Evolutionary conservation across 2,113 vertebrate species (phyloP), one percentile per base, ranked within the genome.

Genomic region (Chrysemys picta): DNA sequence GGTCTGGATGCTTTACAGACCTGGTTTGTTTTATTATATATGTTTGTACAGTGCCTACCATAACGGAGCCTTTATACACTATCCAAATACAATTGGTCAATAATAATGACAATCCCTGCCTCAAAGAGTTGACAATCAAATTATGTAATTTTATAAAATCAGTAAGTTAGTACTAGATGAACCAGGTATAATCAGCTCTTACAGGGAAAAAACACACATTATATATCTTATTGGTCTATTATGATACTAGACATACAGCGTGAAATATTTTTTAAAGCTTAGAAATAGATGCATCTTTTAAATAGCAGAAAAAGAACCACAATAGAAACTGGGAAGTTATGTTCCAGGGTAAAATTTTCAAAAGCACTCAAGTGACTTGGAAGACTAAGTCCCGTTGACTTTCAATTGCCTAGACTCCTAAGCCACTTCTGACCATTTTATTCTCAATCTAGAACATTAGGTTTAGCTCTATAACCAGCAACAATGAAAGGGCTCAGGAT

Each of bases 401-500:
- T 93, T 16, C 42, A 78, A 78, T 27, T 45, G 42, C 38, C 29
- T 24, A 29, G 42, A 45, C 75, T 78, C 7, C 24, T 47, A 92
- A 93, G 54, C 80, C n/a, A 9, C 54, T 86, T 94, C 85, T 24
- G 22, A 87, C 82, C 38, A 85, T 8, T 24, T 92, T 79, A 75
- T 86, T 89, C 75, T 88, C 86, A 92, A 49, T 47, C 91, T 75
- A 89, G 72, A 29, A 89, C 72, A 14, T 45, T 47, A 27, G 25
- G 6, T 78, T 53, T 57, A 93, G 89, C 49, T 35, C 56, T 65
- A 80, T 47, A 2, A 75, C 80, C 49, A 89, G 50, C 82, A 88
- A 88, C 80, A 89, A 52, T 84, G 75, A 87, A 89, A 47, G 50
- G 57, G n/a, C 35, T 84, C 4, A 5, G 31, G 57, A 78, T 87